These are phyloP conservation scores for Scotopteryx bipunctaria DNA, from an alignment of 2,888 invertebrate species.

Conservation along the genomic window DNA sequence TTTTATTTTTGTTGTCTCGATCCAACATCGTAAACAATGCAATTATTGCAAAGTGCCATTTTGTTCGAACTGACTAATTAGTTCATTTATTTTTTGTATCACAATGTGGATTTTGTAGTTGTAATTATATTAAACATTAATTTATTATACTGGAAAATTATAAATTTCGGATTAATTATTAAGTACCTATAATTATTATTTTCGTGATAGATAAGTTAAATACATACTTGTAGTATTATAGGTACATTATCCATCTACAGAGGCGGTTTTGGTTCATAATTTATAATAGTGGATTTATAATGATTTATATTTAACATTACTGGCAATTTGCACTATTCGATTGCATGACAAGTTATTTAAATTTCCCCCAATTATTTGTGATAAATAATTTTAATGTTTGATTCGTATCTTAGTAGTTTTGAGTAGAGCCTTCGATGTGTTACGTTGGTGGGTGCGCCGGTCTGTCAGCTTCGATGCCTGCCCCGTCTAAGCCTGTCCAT, in stretches of 20 bases:
- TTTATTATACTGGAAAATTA: slow-evolving; percentile 68
- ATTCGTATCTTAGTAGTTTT: slow-evolving; percentile 6
- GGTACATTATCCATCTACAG: slow-evolving; percentile 53
- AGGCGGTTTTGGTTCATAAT: slow-evolving; percentile 70
- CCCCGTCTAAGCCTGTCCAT: slow-evolving; percentile 19
- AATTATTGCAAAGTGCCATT: slow-evolving; percentile 80
- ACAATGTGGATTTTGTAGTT: slow-evolving; percentile 64
- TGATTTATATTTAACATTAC: slow-evolving; percentile 53
- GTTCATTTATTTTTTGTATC: slow-evolving; percentile 60
- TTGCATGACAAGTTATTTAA: slow-evolving; percentile 61
- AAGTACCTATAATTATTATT: slow-evolving; percentile 75
- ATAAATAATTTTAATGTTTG: slow-evolving; percentile 40
- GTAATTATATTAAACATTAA: slow-evolving; percentile 59
- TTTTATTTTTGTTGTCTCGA: slow-evolving; percentile 52
- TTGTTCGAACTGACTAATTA: slow-evolving; percentile 68
- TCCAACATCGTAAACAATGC: slow-evolving; percentile 73
- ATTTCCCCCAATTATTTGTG: slow-evolving; percentile 50
- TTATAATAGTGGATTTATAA: slow-evolving; percentile 48
- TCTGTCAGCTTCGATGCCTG: slow-evolving; percentile 10
- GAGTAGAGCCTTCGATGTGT: background rate
- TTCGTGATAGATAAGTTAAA: slow-evolving; percentile 79
- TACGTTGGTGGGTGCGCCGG: background rate
- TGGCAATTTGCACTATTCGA: slow-evolving; percentile 56
- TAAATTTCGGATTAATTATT: slow-evolving; percentile 71
- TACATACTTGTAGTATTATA: slow-evolving; percentile 68